phyloP scores from a whole-genome alignment of 1,140 invertebrate genomes.

The Heliconius eleuchia region DNA sequence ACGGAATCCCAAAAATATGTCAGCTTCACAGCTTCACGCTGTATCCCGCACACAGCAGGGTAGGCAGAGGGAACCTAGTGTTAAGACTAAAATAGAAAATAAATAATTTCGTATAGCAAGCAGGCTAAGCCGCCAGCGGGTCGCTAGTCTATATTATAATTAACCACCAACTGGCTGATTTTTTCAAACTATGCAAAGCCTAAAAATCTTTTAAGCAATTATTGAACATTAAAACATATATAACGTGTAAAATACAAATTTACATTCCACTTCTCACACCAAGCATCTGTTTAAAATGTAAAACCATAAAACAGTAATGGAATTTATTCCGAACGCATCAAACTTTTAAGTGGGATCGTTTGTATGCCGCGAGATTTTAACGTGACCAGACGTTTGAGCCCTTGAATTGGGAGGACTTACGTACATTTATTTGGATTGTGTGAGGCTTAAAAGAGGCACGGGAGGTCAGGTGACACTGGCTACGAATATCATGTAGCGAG shows the following conservation, averaged over 20 bases:
- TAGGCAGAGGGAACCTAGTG: too few species aligned
- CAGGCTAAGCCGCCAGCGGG: too few species aligned
- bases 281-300: slow-evolving; percentile 35
- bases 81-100: too few species aligned
- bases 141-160: too few species aligned
- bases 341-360: slow-evolving; percentile 74
- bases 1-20: too few species aligned
- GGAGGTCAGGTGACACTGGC: slow-evolving; percentile 45
- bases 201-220: not conserved
- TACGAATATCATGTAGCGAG: slow-evolving; percentile 16
- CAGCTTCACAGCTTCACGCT: too few species aligned
- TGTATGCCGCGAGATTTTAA: slow-evolving; percentile 59
- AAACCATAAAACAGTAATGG: slow-evolving; percentile 73
- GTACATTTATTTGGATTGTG: slow-evolving; percentile 20
- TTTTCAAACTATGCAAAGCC: not conserved
- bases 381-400: slow-evolving; percentile 44
- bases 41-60: too few species aligned
- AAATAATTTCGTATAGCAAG: too few species aligned
- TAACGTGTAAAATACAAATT: not conserved
- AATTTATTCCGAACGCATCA: slow-evolving; percentile 71
- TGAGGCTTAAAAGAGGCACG: not conserved
- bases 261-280: slow-evolving; percentile 15
- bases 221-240: not conserved
- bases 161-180: too few species aligned
- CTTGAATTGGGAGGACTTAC: slow-evolving; percentile 26